These are phyloP conservation scores for Porites divaricata DNA, from an alignment of 92 coral and sea anemone species.

Conservation along the genomic window DNA sequence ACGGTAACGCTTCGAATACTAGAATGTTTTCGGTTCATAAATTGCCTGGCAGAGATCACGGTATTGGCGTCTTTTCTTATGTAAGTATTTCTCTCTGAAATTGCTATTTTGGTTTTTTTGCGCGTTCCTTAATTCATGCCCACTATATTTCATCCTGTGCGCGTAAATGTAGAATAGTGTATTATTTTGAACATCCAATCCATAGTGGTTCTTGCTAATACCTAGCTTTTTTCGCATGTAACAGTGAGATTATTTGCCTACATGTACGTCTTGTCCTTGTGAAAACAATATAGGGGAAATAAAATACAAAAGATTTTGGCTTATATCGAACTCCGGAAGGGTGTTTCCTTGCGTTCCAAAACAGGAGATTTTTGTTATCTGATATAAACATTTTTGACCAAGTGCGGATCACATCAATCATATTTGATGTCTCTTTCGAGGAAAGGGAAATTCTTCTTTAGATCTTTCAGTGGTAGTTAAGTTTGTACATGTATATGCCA, in stretches of 20 bases:
- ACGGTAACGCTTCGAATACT: not conserved
- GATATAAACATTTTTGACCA: slow-evolving; percentile 10
- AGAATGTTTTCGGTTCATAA: not conserved
- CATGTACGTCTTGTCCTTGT: not conserved
- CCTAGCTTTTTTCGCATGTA: not conserved
- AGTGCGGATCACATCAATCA: slow-evolving; percentile 10
- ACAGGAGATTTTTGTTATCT: slow-evolving; percentile 11
- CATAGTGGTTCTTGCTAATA: too few species aligned
- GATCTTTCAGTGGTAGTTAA: too few species aligned
- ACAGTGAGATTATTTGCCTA: slow-evolving; percentile 1
- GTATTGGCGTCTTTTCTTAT: slow-evolving; percentile 9
- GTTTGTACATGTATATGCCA: not conserved
- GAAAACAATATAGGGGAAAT: slow-evolving; percentile 19
- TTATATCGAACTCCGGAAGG: slow-evolving; percentile 36
- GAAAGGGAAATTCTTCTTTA: too few species aligned
- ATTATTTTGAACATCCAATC: not conserved
- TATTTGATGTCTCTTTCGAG: too few species aligned
- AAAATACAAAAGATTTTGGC: slow-evolving; percentile 19
- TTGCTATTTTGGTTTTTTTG: not conserved
- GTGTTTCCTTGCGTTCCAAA: slow-evolving; percentile 28
- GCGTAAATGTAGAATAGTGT: too few species aligned
- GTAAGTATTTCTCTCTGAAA: not conserved
- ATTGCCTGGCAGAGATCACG: not conserved
- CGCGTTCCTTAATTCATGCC: not conserved
- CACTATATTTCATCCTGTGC: too few species aligned